Evolutionary conservation across 2,888 invertebrate species (phyloP), one percentile per base, ranked within the genome.

Genomic region (Nycteola revayana): DNA sequence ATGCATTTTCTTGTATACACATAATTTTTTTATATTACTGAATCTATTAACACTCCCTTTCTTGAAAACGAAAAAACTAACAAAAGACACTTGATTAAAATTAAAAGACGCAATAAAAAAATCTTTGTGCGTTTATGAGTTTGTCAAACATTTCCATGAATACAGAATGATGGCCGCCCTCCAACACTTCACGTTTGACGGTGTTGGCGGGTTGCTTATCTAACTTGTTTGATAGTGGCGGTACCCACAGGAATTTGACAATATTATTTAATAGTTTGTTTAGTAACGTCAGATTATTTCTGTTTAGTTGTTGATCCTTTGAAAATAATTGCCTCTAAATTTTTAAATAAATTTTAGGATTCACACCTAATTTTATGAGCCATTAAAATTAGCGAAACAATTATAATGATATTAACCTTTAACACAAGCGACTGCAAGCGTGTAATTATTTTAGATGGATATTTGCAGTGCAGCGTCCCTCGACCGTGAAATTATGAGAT

Each of bases 401-500:
- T 14, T 3, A 3, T 14, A 14, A 14, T 14, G 5, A 14, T 14
- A 14, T 14, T 14, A 14, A 14, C 2, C 14, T 14, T 14, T 14
- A 14, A 14, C 2, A 14, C 5, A n/a, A 26, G 14, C 23, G 8
- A 25, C 17, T 32, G 10, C 14, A n/a, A 9, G 22, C 8, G 25
- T 24, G 31, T 29, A 43, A 49, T 49, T 47, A 43, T 40, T 41
- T 30, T 25, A 36, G 25, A 36, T 21, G 20, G 31, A 32, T 33
- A 25, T 42, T 37, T 28, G 29, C 42, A 46, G 27, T 26, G 28
- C 20, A 21, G 25, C 22, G 42, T 26, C 37, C 35, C 37, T 32
- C 14, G 41, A 46, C 43, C 56, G 47, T 55, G 37, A 47, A 44
- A 44, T 44, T 9, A 49, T 44, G 32, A 42, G 53, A 55, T 56